Evolutionary conservation across 2,888 invertebrate species (phyloP), one percentile per base, ranked within the genome.

Genomic region (Auanema sp.): DNA sequence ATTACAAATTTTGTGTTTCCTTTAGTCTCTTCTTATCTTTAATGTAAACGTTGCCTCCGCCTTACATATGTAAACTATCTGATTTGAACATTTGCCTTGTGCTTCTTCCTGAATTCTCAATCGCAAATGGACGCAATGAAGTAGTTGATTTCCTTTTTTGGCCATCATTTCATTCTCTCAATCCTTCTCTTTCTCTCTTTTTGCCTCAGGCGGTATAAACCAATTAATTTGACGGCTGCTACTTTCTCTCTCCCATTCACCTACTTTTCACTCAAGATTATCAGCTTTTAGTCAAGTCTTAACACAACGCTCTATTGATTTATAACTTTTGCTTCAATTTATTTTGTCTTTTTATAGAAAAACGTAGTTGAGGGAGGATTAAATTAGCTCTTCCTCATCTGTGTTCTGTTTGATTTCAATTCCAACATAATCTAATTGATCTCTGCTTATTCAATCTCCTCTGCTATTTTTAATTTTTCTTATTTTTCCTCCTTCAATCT

Each of bases 241-340:
- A 57, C 42, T 58, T 44, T 43, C 54, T 47, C 33, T 18, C 33
- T 14, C 23, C 49, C 16, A 44, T 63, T 50, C 57, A 44, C 16
- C 53, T 51, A 43, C 41, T 18, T 18, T 8, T 14, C 24, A 43
- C 24, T 10, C 33, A 33, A 33, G 33, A 33, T 33, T 33, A 33
- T 33, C 33, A 33, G 33, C 33, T 33, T 33, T 33, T 33, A 33
- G 33, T 33, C 33, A 33, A 33, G 33, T 33, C 8, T 33, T 33
- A 33, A 33, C 33, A 33, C 33, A 33, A 33, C 4, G 33, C 33
- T 33, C 33, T 33, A 33, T 33, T 33, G 33, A 33, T 33, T 33
- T 33, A 33, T 33, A 33, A 33, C 33, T 33, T 33, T 33, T 33
- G 33, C 33, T 33, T 33, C 33, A 33, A 33, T 5, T 33, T 33